Evolutionary conservation across 1,140 invertebrate genomes (phyloP).

Genomic region (Dufourea novaeangliae): DNA sequence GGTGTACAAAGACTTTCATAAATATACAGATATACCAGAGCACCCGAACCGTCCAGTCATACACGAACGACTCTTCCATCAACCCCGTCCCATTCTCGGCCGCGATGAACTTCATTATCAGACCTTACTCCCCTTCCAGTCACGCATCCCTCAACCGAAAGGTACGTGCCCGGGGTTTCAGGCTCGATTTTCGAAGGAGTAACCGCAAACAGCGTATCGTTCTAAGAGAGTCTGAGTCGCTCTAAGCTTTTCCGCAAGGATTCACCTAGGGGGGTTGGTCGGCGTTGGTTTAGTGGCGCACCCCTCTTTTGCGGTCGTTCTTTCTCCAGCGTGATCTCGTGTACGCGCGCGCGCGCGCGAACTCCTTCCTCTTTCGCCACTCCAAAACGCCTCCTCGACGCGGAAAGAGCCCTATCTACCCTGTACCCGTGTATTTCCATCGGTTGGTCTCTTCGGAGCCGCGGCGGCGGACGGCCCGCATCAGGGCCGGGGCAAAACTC

Average conservation of each 20-base stretch:
- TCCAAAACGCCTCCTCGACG: slow-evolving; percentile 23
- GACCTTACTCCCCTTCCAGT: not conserved
- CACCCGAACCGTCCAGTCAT: no score
- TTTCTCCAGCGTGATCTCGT: no score
- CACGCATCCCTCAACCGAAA: not conserved
- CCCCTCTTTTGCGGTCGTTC: slow-evolving; percentile 61
- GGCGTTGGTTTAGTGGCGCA: slow-evolving; percentile 43
- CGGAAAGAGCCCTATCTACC: slow-evolving; percentile 68
- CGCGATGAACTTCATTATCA: not conserved
- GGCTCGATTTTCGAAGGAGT: slow-evolving; percentile 26
- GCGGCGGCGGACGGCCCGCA: slow-evolving; percentile 50
- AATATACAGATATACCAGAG: no score
- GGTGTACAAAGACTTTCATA: no score
- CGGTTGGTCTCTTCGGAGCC: slow-evolving; percentile 43
- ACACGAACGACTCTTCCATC: no score
- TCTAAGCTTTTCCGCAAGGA: slow-evolving; percentile 77
- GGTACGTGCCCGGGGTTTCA: not conserved
- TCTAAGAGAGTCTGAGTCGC: slow-evolving; percentile 48
- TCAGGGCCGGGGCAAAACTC: slow-evolving; percentile 55
- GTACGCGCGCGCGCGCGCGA: slow-evolving; percentile 1
- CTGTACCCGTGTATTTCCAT: slow-evolving; percentile 32
- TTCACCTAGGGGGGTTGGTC: slow-evolving; percentile 60
- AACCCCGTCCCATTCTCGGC: no score
- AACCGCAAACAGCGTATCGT: slow-evolving; percentile 70
- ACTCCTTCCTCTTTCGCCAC: not conserved